These are phyloP conservation scores for Cranoglanis bouderius DNA, from an alignment of 2,113 vertebrate species.

Conservation along the genomic window DNA sequence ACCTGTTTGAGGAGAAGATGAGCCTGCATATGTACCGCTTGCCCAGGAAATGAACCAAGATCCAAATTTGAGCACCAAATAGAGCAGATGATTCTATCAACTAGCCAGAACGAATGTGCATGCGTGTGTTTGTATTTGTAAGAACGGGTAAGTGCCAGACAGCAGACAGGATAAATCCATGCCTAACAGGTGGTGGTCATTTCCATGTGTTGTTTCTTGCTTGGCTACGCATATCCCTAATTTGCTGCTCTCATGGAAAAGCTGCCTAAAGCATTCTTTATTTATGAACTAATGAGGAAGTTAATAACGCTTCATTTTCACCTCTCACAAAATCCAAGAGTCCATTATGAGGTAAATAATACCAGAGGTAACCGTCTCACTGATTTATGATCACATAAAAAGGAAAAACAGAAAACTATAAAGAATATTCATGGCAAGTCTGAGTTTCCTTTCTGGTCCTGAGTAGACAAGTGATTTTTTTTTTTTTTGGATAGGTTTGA, in stretches of 20 bases:
- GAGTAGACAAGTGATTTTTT: background rate
- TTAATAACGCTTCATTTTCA: conserved; percentile 11
- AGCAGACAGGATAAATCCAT: conserved; percentile 41
- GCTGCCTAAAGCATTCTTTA: background rate
- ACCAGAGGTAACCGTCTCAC: background rate
- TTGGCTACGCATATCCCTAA: background rate
- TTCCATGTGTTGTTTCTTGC: conserved; percentile 49
- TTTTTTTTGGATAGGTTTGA: background rate
- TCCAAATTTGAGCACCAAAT: conserved; percentile 55
- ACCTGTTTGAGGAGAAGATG: conserved; percentile 57
- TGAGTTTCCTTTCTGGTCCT: background rate
- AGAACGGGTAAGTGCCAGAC: conserved; percentile 30
- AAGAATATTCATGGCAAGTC: background rate
- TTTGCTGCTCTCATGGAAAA: background rate
- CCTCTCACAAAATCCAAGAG: background rate
- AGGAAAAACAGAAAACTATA: background rate
- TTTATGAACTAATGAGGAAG: background rate
- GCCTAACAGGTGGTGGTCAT: conserved; percentile 62
- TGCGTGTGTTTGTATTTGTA: conserved; percentile 32
- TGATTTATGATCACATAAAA: background rate
- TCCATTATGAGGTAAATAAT: background rate
- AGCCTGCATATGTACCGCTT: conserved; percentile 57
- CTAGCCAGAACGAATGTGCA: conserved; percentile 36
- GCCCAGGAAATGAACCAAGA: conserved; percentile 55
- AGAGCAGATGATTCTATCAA: conserved; percentile 54